Evolutionary conservation across 2,113 vertebrate species (phyloP).

Genomic region (Corythornis madagascariensis): DNA sequence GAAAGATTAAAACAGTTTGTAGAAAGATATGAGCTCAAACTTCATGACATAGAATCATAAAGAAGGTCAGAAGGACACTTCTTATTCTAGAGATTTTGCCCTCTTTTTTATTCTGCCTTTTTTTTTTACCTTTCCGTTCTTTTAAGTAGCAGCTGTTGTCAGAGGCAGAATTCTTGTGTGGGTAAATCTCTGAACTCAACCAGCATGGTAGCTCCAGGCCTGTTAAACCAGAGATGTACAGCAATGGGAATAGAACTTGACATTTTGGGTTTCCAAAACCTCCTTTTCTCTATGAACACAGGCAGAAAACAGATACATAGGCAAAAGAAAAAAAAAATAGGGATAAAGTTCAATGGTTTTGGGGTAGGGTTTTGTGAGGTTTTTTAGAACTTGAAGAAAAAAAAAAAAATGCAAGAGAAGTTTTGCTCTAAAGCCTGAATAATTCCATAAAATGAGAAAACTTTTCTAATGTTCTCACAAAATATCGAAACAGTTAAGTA

Average conservation of each 20-base stretch:
- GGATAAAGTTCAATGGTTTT: neutral
- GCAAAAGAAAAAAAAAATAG: neutral
- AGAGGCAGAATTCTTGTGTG: constrained; percentile 10
- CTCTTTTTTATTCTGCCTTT: neutral
- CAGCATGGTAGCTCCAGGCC: constrained; percentile 19
- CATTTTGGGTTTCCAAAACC: constrained; percentile 40
- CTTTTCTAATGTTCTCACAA: neutral
- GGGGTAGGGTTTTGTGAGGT: neutral
- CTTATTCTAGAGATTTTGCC: neutral
- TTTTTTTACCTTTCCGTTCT: neutral
- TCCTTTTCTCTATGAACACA: neutral
- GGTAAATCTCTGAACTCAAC: constrained; percentile 27
- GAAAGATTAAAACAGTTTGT: neutral
- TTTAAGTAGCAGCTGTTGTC: constrained; percentile 39
- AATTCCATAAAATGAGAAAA: neutral
- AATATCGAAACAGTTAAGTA: neutral
- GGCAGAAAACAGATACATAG: neutral
- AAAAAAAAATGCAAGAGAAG: neutral
- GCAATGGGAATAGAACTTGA: neutral
- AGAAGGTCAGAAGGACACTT: constrained; percentile 34
- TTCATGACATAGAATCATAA: neutral
- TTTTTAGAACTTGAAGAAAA: neutral
- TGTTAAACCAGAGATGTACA: neutral
- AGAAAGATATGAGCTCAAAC: neutral
- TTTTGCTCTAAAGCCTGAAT: neutral